Evolutionary conservation across 2,797 vertebrate genomes (phyloP), one percentile per base, ranked within the genome.

Genomic region (Anolis apletophallus): DNA sequence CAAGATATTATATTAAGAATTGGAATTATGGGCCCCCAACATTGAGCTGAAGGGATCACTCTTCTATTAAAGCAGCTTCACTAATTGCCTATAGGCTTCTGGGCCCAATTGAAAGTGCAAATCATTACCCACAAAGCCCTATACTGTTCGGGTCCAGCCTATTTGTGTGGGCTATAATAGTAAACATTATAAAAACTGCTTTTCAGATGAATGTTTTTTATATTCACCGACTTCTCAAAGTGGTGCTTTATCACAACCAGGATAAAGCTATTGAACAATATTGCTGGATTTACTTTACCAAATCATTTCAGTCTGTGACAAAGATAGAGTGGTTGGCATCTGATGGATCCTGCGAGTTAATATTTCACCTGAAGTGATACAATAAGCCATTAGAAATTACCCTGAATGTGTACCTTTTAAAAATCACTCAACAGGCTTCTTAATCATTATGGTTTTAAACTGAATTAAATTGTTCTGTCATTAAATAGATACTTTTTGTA

Each of bases 391-490:
- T 40, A 83, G 90, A 94, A 94, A 95, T 94, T 94, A 94, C 93
- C 94, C 94, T 90, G 94, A 94, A 88, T 94, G 94, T 94, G 92
- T 95, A 83, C 92, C 89, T 93, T 89, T 91, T 95, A 93, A 79
- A 21, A 46, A 52, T 95, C 94, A 91, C 90, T 95, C 94, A 94
- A 93, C 93, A 2, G 75, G 90, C 76, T 93, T 73, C 85, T 92
- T 95, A 95, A 95, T 94, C 93, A 89, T 93, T 94, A 93, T 91
- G 80, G 89, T 92, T 95, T 93, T 86, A 93, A 90, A 94, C 94
- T 93, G 93, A 96, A 89, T 94, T 94, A 93, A 59, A 89, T 89
- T 92, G 50, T 86, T 68, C 16, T 94, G 91, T 95, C 84, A 85
- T 92, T 89, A 95, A 93, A 93, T 91, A 90, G 88, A 92, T 0